Evolutionary conservation across 53 echinoderm and acorn worm species (phyloP).

Genomic region (Hippasteria phrygiana): DNA sequence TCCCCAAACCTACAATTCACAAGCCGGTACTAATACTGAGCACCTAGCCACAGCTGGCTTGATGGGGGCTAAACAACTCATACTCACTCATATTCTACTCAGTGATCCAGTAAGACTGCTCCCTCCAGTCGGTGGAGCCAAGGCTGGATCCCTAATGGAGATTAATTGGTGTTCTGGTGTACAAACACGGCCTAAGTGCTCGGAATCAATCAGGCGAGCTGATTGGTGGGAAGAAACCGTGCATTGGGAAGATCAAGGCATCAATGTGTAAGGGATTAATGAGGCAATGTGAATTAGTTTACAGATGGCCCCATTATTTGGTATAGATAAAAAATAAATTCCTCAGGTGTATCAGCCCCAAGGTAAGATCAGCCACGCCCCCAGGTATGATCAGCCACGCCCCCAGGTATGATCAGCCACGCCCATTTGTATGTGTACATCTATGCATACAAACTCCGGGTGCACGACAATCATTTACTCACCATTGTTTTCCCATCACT

Average conservation of each 20-base stretch:
- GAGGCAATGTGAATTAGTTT: background rate
- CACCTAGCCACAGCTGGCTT: too few species aligned
- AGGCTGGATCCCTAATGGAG: constrained; percentile 3
- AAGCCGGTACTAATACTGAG: too few species aligned
- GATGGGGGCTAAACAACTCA: too few species aligned
- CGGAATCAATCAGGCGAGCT: constrained; percentile 44
- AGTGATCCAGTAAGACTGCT: too few species aligned
- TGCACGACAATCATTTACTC: too few species aligned
- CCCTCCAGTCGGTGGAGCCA: background rate
- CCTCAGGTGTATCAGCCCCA: background rate
- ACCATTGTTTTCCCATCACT: too few species aligned
- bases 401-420: background rate
- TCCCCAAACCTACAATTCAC: too few species aligned
- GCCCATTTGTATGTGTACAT: too few species aligned
- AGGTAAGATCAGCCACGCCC: background rate
- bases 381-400: background rate
- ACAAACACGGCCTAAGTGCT: constrained; percentile 40
- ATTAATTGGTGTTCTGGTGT: constrained; percentile 39
- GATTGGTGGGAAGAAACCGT: constrained; percentile 36
- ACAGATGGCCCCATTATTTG: background rate
- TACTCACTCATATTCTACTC: too few species aligned
- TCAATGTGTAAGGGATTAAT: background rate
- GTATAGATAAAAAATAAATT: background rate
- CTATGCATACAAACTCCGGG: too few species aligned
- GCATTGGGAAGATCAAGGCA: background rate